Evolutionary conservation across 2,113 vertebrate genomes (phyloP).

Genomic region (Parus major): DNA sequence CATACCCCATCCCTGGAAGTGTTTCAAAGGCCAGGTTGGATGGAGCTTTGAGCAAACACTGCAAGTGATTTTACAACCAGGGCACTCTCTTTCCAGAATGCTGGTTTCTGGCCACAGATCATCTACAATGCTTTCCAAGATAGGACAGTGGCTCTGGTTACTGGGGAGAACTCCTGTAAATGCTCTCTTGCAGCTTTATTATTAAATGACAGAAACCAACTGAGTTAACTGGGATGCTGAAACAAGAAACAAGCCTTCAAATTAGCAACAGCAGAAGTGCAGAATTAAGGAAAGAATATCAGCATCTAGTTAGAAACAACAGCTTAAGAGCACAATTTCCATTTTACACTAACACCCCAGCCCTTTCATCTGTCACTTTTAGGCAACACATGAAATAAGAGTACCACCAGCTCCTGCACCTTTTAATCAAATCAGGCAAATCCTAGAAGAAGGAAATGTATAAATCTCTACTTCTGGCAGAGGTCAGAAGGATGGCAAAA

Average conservation of each 20-base stretch:
- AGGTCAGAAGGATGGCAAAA: neutral
- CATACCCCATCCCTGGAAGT: neutral
- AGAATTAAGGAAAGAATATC: neutral
- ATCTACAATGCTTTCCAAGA: neutral
- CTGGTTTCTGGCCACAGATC: neutral
- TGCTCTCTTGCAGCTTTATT: neutral
- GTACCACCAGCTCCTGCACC: neutral
- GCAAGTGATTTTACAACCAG: neutral
- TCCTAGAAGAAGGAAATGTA: neutral
- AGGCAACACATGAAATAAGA: neutral
- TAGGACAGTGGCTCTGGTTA: neutral
- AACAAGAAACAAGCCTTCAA: neutral
- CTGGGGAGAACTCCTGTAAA: neutral
- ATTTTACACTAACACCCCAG: neutral
- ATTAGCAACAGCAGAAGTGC: neutral
- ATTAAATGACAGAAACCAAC: neutral
- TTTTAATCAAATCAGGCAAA: neutral
- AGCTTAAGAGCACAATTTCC: neutral
- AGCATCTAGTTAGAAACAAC: neutral
- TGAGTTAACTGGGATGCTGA: neutral
- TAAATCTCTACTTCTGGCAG: neutral
- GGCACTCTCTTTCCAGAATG: neutral
- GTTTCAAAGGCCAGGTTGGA: neutral
- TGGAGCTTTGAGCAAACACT: neutral
- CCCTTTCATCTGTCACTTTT: neutral